phyloP scores from a whole-genome alignment of 2,113 vertebrate species.

The Ranitomeya variabilis region DNA sequence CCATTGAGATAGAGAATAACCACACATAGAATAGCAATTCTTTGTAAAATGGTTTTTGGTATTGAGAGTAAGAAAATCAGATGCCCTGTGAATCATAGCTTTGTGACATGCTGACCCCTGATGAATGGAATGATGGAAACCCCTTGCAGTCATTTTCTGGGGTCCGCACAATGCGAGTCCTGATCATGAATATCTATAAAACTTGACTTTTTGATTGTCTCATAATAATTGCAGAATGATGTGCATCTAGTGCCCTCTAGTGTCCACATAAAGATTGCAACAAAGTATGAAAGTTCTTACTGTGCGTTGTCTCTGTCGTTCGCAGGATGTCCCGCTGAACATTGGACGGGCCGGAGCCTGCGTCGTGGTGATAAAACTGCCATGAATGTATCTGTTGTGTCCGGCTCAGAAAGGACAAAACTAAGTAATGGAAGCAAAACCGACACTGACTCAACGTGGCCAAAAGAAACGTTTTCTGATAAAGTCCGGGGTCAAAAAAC shows the following conservation, averaged over 20 bases:
- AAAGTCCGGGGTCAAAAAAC: background rate
- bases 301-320: background rate
- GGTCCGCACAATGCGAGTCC: too few species aligned
- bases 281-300: background rate
- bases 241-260: constrained; percentile 21
- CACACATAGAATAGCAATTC: too few species aligned
- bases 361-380: constrained; percentile 89
- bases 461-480: constrained; percentile 43
- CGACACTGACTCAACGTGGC: background rate
- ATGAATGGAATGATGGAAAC: too few species aligned
- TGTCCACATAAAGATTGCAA: background rate
- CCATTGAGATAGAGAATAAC: too few species aligned
- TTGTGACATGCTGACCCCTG: too few species aligned
- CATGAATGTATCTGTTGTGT: constrained; percentile 68
- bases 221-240: background rate
- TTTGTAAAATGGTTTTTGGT: too few species aligned
- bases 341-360: constrained; percentile 94
- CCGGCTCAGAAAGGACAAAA: background rate
- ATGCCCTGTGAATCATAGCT: too few species aligned
- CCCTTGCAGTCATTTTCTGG: too few species aligned
- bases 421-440: constrained; percentile 10
- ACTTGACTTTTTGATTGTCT: too few species aligned
- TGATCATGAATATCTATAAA: too few species aligned
- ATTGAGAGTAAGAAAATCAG: too few species aligned
- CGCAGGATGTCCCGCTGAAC: constrained; percentile 91